Percentiles rank a stretch among this genome's conserved stretches.
phyloP scores from a whole-genome alignment of 1,140 invertebrate genomes.

The Drosophila sp. region DNA sequence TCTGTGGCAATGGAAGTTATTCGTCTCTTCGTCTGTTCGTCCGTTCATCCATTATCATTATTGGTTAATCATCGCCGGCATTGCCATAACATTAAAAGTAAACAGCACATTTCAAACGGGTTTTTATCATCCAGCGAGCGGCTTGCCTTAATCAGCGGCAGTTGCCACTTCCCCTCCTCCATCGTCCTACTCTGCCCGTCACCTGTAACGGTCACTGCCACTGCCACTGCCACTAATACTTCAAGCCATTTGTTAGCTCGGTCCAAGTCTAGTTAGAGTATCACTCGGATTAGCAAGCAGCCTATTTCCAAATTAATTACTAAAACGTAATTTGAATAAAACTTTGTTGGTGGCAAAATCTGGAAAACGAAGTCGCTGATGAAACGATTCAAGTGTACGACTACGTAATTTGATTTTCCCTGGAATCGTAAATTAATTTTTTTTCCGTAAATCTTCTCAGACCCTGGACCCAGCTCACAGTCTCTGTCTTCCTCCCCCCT shows the following conservation, averaged over 20 bases:
- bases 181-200: no score
- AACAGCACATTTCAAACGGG: conserved; percentile 71
- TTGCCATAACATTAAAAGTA: conserved; percentile 63
- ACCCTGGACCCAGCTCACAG: conserved; percentile 26
- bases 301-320: conserved; percentile 76
- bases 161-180: not conserved
- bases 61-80: conserved; percentile 72
- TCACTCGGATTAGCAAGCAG: conserved; percentile 52
- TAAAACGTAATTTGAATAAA: conserved; percentile 75
- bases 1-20: conserved; percentile 20
- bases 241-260: conserved; percentile 16
- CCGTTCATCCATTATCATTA: conserved; percentile 65
- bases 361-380: conserved; percentile 22
- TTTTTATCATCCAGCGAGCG: conserved; percentile 46
- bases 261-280: conserved; percentile 28
- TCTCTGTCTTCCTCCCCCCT: no score
- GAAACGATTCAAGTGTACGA: conserved; percentile 36
- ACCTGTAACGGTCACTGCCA: conserved; percentile 4
- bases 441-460: conserved; percentile 74
- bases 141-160: conserved; percentile 52
- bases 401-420: conserved; percentile 78
- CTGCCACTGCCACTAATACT: not conserved
- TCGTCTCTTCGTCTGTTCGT: conserved; percentile 12
- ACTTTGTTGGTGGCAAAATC: conserved; percentile 66
- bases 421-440: conserved; percentile 82